phyloP scores from a whole-genome alignment of 1,140 invertebrate species.

The Megathymus violae region DNA sequence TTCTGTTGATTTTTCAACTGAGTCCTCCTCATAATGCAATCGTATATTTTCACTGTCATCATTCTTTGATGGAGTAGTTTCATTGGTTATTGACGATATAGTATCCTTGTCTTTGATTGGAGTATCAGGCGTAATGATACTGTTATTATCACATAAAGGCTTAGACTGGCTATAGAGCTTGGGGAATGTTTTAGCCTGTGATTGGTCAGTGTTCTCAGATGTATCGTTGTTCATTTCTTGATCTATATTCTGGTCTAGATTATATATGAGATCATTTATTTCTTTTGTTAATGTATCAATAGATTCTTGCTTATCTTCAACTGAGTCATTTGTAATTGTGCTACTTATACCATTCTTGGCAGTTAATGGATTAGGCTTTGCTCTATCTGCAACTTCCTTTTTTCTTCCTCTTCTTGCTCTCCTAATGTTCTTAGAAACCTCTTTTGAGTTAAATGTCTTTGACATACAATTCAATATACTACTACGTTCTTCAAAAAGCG shows the following conservation, averaged over 20 bases:
- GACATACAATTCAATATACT: constrained; percentile 81
- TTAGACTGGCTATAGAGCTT: constrained; percentile 69
- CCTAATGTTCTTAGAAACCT: constrained; percentile 76
- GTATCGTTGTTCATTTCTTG: constrained; percentile 61
- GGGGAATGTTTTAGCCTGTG: constrained; percentile 63
- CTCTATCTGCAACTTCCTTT: constrained; percentile 59
- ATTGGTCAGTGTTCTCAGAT: constrained; percentile 52
- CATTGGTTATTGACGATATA: constrained; percentile 63
- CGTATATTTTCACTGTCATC: constrained; percentile 78
- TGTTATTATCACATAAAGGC: constrained; percentile 68
- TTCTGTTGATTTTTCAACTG: constrained; percentile 66
- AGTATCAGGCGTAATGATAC: constrained; percentile 65
- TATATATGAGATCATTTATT: constrained; percentile 75
- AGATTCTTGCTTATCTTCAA: constrained; percentile 67
- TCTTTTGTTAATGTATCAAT: constrained; percentile 74
- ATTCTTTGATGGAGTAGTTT: constrained; percentile 73
- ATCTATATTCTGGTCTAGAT: constrained; percentile 74
- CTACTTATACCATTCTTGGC: constrained; percentile 53
- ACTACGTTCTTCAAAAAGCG: constrained; percentile 77
- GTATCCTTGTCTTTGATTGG: constrained; percentile 78
- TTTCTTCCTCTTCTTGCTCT: constrained; percentile 65
- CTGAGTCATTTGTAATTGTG: constrained; percentile 53
- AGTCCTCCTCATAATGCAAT: constrained; percentile 74
- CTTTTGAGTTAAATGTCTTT: constrained; percentile 78
- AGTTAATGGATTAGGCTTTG: constrained; percentile 40